Percentiles rank a stretch among this genome's conserved stretches.
These are phyloP conservation scores for Nothobranchius kuhntae DNA, from an alignment of 2,113 vertebrate genomes.

Conservation along the genomic window DNA sequence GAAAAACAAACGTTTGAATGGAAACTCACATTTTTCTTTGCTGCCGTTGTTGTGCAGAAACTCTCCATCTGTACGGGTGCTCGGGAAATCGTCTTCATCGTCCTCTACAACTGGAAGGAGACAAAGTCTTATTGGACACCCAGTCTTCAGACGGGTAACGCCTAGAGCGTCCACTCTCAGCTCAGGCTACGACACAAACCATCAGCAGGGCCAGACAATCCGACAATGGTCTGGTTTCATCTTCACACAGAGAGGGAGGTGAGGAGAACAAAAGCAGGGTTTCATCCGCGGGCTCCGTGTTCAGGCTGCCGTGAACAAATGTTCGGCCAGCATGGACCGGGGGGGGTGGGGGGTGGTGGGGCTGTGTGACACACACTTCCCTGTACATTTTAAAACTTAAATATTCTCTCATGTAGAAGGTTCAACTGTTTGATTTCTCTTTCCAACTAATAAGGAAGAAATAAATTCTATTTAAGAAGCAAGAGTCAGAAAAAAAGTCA, in stretches of 20 bases:
- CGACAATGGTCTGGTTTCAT: slow-evolving; percentile 74
- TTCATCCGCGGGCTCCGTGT: slow-evolving; percentile 53
- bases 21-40: slow-evolving; percentile 90
- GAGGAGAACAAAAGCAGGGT: slow-evolving; percentile 69
- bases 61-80: slow-evolving; percentile 86
- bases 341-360: too few relatives aligned
- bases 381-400: too few relatives aligned
- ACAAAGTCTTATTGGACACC: slow-evolving; percentile 9
- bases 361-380: too few relatives aligned
- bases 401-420: too few relatives aligned
- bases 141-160: background rate
- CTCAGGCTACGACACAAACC: slow-evolving; percentile 3
- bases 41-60: slow-evolving; percentile 87
- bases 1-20: too few relatives aligned
- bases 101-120: slow-evolving; percentile 88
- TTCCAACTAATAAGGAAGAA: too few relatives aligned
- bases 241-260: slow-evolving; percentile 41
- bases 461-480: too few relatives aligned
- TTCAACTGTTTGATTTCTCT: too few relatives aligned
- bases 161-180: slow-evolving; percentile 22
- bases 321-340: slow-evolving; percentile 5
- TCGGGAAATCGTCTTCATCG: slow-evolving; percentile 93
- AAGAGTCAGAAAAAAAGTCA: too few relatives aligned
- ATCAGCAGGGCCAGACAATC: slow-evolving; percentile 36
- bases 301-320: background rate